Evolutionary conservation across 2,888 invertebrate species (phyloP), one percentile per base, ranked within the genome.

Genomic region (Brachylomia viminalis): DNA sequence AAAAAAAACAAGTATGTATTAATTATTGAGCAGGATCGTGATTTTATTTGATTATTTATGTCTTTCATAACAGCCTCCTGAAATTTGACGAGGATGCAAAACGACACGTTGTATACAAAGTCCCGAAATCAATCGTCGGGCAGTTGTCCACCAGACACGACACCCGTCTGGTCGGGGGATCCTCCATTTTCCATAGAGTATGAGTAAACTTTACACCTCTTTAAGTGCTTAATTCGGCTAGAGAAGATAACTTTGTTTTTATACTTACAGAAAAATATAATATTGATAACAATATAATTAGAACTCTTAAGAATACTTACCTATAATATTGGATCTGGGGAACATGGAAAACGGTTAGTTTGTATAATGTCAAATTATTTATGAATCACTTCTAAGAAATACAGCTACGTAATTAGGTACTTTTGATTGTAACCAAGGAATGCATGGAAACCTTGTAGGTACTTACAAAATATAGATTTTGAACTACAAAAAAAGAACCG

Each of bases 241-340:
- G 80, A 77, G 80, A 72, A 77, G 77, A 80, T 77, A 33, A 49
- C 38, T 73, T 58, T 64, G 64, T 80, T 64, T 59, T 79, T 72
- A 72, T 49, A 17, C n/a, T n/a, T n/a, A n/a, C 47, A 13, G 15
- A 56, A 77, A 47, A 72, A 38, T 42, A 62, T 38, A 47, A 72
- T 45, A 10, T 15, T 61, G 72, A 72, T 79, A 79, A 27, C 42
- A 38, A 38, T 61, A 27, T 59, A 52, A 78, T 67, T 52, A 20
- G 49, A 42, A 38, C 15, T 42, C 0, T 42, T 61, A 2, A 15
- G 17, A 15, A n/a, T n/a, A n/a, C n/a, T n/a, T 33, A 47, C 15
- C 15, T 27, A 4, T 23, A 23, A 17, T 68, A 68, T 13, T 47
- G n/a, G 47, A 20, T 71, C 38, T n/a, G 11, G 27, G 4, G 20